phyloP scores from a whole-genome alignment of 2,888 invertebrate species.

The Drosophila gaucha region DNA sequence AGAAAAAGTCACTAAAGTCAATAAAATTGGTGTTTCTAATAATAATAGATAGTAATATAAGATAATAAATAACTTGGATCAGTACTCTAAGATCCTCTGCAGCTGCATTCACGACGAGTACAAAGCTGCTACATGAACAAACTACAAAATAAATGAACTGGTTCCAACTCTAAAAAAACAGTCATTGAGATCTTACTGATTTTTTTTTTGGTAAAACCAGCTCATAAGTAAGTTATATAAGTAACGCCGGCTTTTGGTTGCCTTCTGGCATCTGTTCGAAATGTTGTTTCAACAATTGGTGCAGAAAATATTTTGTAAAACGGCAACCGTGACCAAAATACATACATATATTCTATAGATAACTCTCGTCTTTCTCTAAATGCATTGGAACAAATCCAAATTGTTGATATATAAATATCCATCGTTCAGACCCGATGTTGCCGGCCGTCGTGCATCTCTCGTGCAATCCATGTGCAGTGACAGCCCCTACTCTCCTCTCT shows the following conservation, averaged over 20 bases:
- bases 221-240: not conserved
- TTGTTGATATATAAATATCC: constrained; percentile 83
- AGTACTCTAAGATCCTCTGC: too few species aligned
- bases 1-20: too few species aligned
- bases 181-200: too few species aligned
- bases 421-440: constrained; percentile 62
- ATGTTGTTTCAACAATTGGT: constrained; percentile 51
- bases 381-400: constrained; percentile 84
- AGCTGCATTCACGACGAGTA: too few species aligned
- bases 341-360: constrained; percentile 74
- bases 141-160: too few species aligned
- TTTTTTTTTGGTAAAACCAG: not conserved
- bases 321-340: constrained; percentile 77
- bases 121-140: too few species aligned
- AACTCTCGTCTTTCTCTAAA: constrained; percentile 76
- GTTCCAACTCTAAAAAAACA: too few species aligned
- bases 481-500: constrained; percentile 1
- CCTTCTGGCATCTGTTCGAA: constrained; percentile 3
- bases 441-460: constrained; percentile 65
- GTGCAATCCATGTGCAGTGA: constrained; percentile 52
- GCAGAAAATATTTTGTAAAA: constrained; percentile 70
- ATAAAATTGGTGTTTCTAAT: too few species aligned
- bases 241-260: constrained; percentile 10
- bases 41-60: too few species aligned
- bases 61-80: too few species aligned